These are phyloP conservation scores for Bimastos eiseni DNA, from an alignment of 2,888 invertebrate species.

Conservation along the genomic window DNA sequence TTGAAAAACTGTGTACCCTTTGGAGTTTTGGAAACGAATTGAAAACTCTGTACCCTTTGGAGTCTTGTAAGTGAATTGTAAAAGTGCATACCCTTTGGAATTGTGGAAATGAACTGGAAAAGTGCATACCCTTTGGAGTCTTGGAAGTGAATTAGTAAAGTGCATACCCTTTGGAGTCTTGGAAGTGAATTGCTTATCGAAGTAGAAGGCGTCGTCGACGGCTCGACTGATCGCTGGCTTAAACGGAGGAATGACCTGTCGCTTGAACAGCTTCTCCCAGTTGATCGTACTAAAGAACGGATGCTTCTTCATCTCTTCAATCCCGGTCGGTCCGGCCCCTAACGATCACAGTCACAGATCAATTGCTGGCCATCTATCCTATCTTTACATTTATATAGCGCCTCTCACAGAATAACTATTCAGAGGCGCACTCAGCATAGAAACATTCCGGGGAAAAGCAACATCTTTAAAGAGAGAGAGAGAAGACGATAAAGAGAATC, in stretches of 20 bases:
- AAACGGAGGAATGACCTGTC: conserved; percentile 92
- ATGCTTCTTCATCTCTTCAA: conserved; percentile 86
- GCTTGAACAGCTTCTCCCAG: conserved; percentile 82
- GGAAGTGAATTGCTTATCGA: conserved; percentile 96
- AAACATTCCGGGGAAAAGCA: too few relatives aligned
- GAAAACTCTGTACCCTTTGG: not conserved
- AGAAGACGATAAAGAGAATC: too few relatives aligned
- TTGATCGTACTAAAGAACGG: conserved; percentile 92
- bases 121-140: not conserved
- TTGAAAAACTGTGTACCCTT: not conserved
- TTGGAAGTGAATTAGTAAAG: not conserved
- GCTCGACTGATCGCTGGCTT: conserved; percentile 89
- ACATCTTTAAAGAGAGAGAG: too few relatives aligned
- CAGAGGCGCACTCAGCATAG: too few relatives aligned
- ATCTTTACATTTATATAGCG: too few relatives aligned
- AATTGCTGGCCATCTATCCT: too few relatives aligned
- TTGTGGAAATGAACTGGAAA: too few relatives aligned
- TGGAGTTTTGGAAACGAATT: too few relatives aligned
- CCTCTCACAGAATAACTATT: too few relatives aligned
- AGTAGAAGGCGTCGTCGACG: conserved; percentile 78
- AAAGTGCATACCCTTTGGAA: not conserved
- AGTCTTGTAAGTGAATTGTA: not conserved
- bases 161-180: conserved; percentile 81
- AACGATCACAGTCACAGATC: too few relatives aligned
- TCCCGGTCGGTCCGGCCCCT: conserved; percentile 65